A percentile compares a stretch with the other conserved stretches of the same genome.
These are phyloP conservation scores for Laspeyria flexula DNA, from an alignment of 2,888 invertebrate species.

Conservation along the genomic window DNA sequence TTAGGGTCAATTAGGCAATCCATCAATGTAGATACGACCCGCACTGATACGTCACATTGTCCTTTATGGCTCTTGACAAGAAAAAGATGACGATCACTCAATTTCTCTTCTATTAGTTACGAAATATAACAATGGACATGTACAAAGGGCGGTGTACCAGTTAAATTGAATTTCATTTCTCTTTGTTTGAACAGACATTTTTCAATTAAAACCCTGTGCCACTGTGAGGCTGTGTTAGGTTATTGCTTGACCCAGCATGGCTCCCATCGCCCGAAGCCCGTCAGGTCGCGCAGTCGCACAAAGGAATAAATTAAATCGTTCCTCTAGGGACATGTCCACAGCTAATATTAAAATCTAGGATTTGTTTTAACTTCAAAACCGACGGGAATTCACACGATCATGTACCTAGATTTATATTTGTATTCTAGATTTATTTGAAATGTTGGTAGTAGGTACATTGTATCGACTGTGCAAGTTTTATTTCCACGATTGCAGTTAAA, in stretches of 20 bases:
- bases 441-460: too few relatives aligned
- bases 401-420: too few relatives aligned
- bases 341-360: constrained; percentile 22
- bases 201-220: constrained; percentile 68
- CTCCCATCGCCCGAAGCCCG: constrained; percentile 23
- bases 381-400: too few relatives aligned
- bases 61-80: too few relatives aligned
- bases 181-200: constrained; percentile 65
- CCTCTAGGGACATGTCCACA: constrained; percentile 23
- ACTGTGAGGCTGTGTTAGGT: constrained; percentile 33
- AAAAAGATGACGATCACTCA: too few relatives aligned
- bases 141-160: constrained; percentile 37
- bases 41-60: too few relatives aligned
- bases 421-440: too few relatives aligned
- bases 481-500: too few relatives aligned
- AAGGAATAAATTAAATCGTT: constrained; percentile 55
- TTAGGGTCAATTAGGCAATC: too few relatives aligned
- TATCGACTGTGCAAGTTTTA: too few relatives aligned
- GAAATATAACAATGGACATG: not conserved
- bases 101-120: too few relatives aligned
- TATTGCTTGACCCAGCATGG: constrained; percentile 36
- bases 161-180: constrained; percentile 64
- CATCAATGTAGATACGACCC: too few relatives aligned
- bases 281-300: constrained; percentile 23
- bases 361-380: not conserved